These are phyloP conservation scores for Gymnopithys bicolor DNA, from an alignment of 2,797 vertebrate species.

Conservation along the genomic window DNA sequence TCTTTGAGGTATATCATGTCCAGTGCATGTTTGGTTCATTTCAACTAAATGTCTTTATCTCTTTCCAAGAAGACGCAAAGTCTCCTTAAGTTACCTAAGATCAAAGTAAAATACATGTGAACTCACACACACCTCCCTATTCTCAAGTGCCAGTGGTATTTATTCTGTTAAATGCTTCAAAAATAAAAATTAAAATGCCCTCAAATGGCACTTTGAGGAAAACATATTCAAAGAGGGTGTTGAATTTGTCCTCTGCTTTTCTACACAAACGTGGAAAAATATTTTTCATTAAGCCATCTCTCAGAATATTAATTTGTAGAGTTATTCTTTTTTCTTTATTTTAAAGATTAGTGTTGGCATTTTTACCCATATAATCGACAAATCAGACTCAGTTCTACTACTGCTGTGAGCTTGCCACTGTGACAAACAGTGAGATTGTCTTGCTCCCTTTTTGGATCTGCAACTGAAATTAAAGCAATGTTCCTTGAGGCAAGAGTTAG, in stretches of 20 bases:
- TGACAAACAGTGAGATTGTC: background rate
- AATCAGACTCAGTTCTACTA: background rate
- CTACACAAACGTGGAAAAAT: background rate
- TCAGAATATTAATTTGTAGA: background rate
- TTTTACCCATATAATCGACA: background rate
- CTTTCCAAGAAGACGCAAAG: background rate
- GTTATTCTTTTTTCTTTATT: background rate
- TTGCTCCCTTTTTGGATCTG: background rate
- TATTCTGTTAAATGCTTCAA: background rate
- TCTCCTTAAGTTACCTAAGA: background rate
- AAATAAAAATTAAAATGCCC: rapidly evolving
- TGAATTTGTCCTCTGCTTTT: background rate
- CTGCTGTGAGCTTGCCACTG: background rate
- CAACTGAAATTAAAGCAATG: background rate
- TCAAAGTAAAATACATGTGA: background rate
- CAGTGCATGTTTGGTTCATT: background rate
- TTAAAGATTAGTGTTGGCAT: background rate
- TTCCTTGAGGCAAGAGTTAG: background rate
- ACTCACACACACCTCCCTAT: background rate
- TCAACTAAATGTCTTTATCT: background rate
- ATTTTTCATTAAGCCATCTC: background rate
- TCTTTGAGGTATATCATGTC: background rate
- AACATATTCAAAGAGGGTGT: background rate
- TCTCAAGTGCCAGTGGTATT: background rate
- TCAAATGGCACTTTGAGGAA: background rate